Percentiles rank a stretch among this genome's conserved stretches.
phyloP scores from a whole-genome alignment of 2,113 vertebrate genomes.

The Heterotis niloticus region DNA sequence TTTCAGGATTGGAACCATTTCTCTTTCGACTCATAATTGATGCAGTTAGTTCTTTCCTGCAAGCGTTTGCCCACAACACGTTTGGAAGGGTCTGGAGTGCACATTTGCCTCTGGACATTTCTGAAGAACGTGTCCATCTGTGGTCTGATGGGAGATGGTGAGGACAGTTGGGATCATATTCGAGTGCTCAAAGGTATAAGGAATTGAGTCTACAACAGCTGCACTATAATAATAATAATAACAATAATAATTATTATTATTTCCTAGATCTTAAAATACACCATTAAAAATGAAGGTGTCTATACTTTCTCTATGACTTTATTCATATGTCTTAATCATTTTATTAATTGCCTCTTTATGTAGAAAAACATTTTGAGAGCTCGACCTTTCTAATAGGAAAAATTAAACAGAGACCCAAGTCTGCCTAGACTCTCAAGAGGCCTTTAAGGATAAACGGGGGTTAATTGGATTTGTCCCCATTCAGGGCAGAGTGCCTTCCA shows the following conservation, averaged over 20 bases:
- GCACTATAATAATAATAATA: no score
- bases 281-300: not conserved
- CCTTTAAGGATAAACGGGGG: constrained; percentile 53
- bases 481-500: constrained; percentile 56
- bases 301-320: no score
- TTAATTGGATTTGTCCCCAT: constrained; percentile 68
- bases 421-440: constrained; percentile 39
- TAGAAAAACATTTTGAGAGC: constrained; percentile 29
- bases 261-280: no score
- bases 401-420: constrained; percentile 40
- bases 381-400: constrained; percentile 46
- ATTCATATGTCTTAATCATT: constrained; percentile 16
- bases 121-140: constrained; percentile 30
- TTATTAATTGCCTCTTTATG: constrained; percentile 24
- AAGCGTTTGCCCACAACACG: constrained; percentile 41
- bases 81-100: not conserved
- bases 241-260: no score
- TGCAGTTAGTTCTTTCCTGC: constrained; percentile 44
- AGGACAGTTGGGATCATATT: not conserved
- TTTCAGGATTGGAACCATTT: constrained; percentile 52
- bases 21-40: not conserved
- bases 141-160: not conserved
- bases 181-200: not conserved
- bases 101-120: constrained; percentile 23
- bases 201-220: not conserved